phyloP scores from a whole-genome alignment of 2,888 invertebrate species.

The Ommatoiulus sabulosus region DNA sequence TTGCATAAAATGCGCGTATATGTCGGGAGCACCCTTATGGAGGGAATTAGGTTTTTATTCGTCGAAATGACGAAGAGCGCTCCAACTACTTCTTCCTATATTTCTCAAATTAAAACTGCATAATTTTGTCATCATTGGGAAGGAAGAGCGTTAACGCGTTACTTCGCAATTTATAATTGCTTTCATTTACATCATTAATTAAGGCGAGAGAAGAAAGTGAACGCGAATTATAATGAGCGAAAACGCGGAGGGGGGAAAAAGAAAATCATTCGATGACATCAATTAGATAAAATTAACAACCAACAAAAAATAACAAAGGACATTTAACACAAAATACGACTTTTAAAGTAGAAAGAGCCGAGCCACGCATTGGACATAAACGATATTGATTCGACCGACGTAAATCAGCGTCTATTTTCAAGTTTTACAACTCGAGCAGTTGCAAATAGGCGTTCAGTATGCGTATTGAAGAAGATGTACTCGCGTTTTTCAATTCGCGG shows the following conservation, averaged over 20 bases:
- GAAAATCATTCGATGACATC: slow-evolving; percentile 31
- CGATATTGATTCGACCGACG: too few relatives aligned
- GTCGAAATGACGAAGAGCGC: neutral
- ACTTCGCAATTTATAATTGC: slow-evolving; percentile 38
- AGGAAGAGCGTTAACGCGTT: neutral
- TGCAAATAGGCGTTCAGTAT: too few relatives aligned
- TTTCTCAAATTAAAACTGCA: slow-evolving; percentile 41
- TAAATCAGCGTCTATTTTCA: too few relatives aligned
- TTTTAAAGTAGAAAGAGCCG: neutral
- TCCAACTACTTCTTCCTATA: neutral
- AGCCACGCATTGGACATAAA: too few relatives aligned
- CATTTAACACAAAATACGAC: neutral
- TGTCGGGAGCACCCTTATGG: neutral
- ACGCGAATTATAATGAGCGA: slow-evolving; percentile 25
- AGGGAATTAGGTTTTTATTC: neutral
- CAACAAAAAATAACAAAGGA: neutral
- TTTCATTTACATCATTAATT: slow-evolving; percentile 41
- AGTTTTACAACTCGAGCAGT: too few relatives aligned
- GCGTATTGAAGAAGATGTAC: too few relatives aligned
- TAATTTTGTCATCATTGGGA: slow-evolving; percentile 13
- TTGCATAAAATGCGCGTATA: too few relatives aligned
- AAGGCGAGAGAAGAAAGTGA: slow-evolving; percentile 1
- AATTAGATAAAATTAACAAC: slow-evolving; percentile 35
- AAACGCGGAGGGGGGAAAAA: neutral
- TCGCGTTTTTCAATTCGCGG: too few relatives aligned